phyloP scores from a whole-genome alignment of 2,797 vertebrate genomes.

The Chelonia mydas region DNA sequence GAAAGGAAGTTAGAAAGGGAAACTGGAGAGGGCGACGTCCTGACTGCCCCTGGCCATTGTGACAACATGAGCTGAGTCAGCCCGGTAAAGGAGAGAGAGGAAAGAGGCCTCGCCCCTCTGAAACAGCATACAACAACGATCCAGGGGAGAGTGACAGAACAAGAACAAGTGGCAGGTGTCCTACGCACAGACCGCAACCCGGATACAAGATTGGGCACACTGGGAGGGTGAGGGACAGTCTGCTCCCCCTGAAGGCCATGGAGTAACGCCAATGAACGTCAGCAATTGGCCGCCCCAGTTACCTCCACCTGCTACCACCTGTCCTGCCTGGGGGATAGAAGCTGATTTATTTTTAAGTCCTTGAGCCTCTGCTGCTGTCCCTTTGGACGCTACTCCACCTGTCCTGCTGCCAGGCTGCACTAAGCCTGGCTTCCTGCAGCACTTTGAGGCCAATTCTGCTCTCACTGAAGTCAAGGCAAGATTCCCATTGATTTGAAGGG shows the following conservation, averaged over 20 bases:
- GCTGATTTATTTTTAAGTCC: background rate
- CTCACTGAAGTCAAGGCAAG: background rate
- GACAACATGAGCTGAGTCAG: constrained; percentile 51
- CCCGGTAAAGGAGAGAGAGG: background rate
- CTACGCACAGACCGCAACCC: fast-evolving
- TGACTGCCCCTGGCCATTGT: background rate
- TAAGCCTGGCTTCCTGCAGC: background rate
- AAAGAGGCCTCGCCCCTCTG: background rate
- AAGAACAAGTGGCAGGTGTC: background rate
- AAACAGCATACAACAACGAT: background rate
- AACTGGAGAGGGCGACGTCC: constrained; percentile 1
- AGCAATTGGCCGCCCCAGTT: background rate
- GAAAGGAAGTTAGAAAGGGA: constrained; percentile 57
- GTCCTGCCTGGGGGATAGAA: background rate
- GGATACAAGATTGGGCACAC: background rate
- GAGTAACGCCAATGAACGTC: background rate
- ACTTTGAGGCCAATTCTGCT: background rate
- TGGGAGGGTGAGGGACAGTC: background rate
- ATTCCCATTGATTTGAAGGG: background rate
- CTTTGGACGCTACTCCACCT: background rate
- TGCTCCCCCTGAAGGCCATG: background rate
- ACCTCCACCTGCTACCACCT: background rate
- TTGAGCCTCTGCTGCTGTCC: background rate
- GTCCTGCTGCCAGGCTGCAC: background rate
- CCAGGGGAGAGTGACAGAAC: background rate